Conservation (phyloP, 1,140 invertebrate genomes). For the Achroia grisella region DNA sequence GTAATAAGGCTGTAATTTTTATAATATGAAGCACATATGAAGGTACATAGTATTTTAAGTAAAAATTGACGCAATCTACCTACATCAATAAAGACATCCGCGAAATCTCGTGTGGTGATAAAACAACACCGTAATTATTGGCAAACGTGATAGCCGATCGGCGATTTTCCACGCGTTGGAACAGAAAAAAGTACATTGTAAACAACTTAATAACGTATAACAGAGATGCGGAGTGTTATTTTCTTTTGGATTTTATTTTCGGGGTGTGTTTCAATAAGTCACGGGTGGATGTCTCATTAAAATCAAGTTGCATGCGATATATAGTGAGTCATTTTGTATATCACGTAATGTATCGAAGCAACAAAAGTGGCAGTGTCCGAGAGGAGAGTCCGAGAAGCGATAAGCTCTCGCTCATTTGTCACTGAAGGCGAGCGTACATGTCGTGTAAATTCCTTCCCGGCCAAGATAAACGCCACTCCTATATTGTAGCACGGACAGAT, state of each 20-base stretch:
- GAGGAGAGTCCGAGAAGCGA: constrained; percentile 28
- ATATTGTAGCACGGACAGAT: constrained; percentile 43
- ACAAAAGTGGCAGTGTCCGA: constrained; percentile 27
- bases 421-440: constrained; percentile 39
- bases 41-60: constrained; percentile 7
- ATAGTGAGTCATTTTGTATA: constrained; percentile 5
- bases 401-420: constrained; percentile 65
- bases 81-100: constrained; percentile 35
- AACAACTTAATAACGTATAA: constrained; percentile 14
- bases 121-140: constrained; percentile 31
- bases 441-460: constrained; percentile 60
- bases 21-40: background rate
- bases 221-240: constrained; percentile 2
- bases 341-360: constrained; percentile 1
- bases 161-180: constrained; percentile 14
- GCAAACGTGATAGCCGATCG: constrained; percentile 17
- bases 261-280: constrained; percentile 15
- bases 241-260: constrained; percentile 7
- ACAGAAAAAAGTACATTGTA: constrained; percentile 12
- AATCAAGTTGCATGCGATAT: constrained; percentile 13
- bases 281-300: constrained; percentile 27
- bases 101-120: constrained; percentile 32
- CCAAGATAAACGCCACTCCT: constrained; percentile 50
- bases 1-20: constrained; percentile 5
- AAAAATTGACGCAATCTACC: constrained; percentile 18